phyloP scores from a whole-genome alignment of 2,888 invertebrate species.

The Urechis unicinctus region DNA sequence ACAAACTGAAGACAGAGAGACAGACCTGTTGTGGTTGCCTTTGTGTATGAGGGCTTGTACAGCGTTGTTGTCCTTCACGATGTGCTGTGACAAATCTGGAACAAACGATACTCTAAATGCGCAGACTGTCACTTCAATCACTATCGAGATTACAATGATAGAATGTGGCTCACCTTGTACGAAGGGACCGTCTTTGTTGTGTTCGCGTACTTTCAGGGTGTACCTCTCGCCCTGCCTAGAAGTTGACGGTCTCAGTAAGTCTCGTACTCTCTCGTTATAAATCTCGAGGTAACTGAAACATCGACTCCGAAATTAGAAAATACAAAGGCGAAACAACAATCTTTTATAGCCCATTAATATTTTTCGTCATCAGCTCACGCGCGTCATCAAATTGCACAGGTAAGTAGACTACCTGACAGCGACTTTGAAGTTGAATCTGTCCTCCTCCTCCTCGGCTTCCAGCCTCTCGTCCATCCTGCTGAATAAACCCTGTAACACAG shows the following conservation, averaged over 20 bases:
- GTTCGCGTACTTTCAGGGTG: constrained; percentile 66
- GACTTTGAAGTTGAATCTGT: constrained; percentile 11
- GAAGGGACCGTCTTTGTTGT: constrained; percentile 71
- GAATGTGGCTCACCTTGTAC: constrained; percentile 66
- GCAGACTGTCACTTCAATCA: neutral
- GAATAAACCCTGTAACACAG: constrained; percentile 12
- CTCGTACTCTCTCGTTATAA: constrained; percentile 77
- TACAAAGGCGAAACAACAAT: neutral
- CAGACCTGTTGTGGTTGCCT: constrained; percentile 44
- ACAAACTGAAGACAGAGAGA: no score
- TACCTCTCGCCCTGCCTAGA: neutral
- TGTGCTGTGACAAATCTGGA: constrained; percentile 39
- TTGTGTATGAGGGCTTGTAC: constrained; percentile 37
- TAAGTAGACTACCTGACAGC: constrained; percentile 12
- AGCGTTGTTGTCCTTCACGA: constrained; percentile 36
- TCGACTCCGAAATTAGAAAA: neutral
- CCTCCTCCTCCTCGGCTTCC: constrained; percentile 7
- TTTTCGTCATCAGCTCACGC: no score
- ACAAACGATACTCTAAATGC: neutral
- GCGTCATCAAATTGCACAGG: no score
- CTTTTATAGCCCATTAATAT: no score
- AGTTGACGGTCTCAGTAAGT: constrained; percentile 54
- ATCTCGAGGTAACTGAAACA: constrained; percentile 69
- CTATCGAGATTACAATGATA: neutral
- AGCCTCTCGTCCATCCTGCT: constrained; percentile 8